Percentiles rank a stretch among this genome's conserved stretches.
Conservation (phyloP, 1,140 invertebrate genomes). For the Pogonus chalceus region DNA sequence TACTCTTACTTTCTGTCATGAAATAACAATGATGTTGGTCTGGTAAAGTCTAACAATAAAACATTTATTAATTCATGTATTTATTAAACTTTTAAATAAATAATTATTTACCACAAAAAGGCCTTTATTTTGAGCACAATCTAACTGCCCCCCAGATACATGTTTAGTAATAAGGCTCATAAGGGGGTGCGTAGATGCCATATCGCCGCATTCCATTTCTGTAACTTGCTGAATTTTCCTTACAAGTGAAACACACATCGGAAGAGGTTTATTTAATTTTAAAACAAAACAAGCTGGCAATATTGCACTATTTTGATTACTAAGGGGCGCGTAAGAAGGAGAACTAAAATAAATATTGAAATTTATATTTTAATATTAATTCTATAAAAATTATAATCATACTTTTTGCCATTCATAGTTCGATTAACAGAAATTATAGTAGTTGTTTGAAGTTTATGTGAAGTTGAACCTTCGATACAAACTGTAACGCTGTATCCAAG, state of each 20-base stretch:
- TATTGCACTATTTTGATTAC: slow-evolving; percentile 72
- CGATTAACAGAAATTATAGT: slow-evolving; percentile 68
- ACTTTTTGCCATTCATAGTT: slow-evolving; percentile 68
- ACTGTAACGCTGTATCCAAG: slow-evolving; percentile 82
- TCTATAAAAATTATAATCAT: slow-evolving; percentile 17
- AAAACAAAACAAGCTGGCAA: slow-evolving; percentile 87
- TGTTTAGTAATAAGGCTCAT: slow-evolving; percentile 66
- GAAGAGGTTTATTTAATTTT: slow-evolving; percentile 75
- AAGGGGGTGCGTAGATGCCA: slow-evolving; percentile 53
- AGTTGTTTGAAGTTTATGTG: slow-evolving; percentile 77
- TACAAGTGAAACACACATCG: slow-evolving; percentile 68
- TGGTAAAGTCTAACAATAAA: slow-evolving; percentile 61
- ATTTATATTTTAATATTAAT: neutral
- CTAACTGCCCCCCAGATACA: slow-evolving; percentile 54
- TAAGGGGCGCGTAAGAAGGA: slow-evolving; percentile 70
- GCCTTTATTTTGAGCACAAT: slow-evolving; percentile 59
- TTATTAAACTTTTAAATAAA: too few species aligned
- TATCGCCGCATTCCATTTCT: slow-evolving; percentile 58
- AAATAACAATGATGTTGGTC: slow-evolving; percentile 92
- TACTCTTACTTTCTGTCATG: slow-evolving; percentile 68
- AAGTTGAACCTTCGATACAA: slow-evolving; percentile 77
- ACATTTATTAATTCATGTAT: too few species aligned
- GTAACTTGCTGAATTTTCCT: slow-evolving; percentile 62
- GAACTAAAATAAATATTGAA: slow-evolving; percentile 35
- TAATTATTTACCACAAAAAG: slow-evolving; percentile 63